Conservation (phyloP, 2,888 invertebrate species). For the Pinctada fucata region DNA sequence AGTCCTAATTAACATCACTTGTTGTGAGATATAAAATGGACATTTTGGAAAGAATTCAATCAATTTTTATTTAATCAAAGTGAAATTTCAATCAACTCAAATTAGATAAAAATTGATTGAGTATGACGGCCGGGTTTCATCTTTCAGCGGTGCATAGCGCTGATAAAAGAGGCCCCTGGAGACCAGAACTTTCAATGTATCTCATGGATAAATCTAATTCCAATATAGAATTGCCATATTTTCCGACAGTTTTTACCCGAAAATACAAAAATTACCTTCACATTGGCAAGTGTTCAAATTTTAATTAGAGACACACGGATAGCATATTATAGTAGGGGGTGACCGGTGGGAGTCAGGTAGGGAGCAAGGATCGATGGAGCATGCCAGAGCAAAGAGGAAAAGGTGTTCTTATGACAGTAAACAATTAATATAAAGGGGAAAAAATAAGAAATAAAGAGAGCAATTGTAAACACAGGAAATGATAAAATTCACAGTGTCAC, state of each 20-base stretch:
- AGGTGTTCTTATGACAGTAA: too few species aligned
- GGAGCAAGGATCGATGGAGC: too few species aligned
- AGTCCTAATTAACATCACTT: conserved; percentile 31
- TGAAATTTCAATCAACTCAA: conserved; percentile 40
- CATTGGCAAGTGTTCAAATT: background rate
- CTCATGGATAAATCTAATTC: conserved; percentile 22
- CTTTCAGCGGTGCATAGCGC: conserved; percentile 22
- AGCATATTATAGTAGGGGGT: too few species aligned
- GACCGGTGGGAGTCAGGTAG: too few species aligned
- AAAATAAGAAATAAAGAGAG: too few species aligned
- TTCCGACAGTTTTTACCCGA: background rate
- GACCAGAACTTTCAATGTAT: conserved; percentile 12
- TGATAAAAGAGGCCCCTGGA: conserved; percentile 21
- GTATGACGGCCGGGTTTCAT: conserved; percentile 31
- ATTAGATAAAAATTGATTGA: conserved; percentile 38
- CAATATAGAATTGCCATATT: conserved; percentile 9
- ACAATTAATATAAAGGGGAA: too few species aligned
- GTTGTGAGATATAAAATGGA: conserved; percentile 34
- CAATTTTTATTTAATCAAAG: conserved; percentile 41
- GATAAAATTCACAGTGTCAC: too few species aligned
- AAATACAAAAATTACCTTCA: background rate
- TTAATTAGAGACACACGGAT: background rate
- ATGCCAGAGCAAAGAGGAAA: too few species aligned
- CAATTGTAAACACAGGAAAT: too few species aligned
- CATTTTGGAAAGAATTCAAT: conserved; percentile 40